Conservation (phyloP, 2,888 invertebrate genomes). For the Colostygia pectinataria region DNA sequence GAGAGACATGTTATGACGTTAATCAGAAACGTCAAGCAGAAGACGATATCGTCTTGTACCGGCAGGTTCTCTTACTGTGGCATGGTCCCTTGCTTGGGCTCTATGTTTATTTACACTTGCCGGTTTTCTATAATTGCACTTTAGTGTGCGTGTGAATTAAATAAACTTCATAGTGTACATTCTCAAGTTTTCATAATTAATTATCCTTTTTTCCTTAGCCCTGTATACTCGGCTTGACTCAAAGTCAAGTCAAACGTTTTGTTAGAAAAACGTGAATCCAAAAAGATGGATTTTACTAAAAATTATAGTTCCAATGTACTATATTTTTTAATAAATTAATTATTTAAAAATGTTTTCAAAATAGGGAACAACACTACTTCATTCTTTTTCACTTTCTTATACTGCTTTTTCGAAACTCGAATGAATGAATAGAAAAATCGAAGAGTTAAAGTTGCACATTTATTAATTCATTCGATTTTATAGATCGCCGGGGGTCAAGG, state of each 20-base stretch:
- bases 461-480: no score
- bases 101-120: constrained; percentile 58
- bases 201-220: background rate
- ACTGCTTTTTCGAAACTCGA: no score
- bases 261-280: background rate
- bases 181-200: constrained; percentile 38
- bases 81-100: constrained; percentile 40
- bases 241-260: no score
- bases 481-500: no score
- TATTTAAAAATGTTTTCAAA: no score
- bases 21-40: constrained; percentile 38
- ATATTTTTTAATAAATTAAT: no score
- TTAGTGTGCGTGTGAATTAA: constrained; percentile 70
- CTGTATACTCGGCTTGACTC: background rate
- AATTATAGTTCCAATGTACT: no score
- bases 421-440: no score
- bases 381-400: no score
- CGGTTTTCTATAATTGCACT: constrained; percentile 64
- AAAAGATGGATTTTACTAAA: no score
- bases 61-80: constrained; percentile 38
- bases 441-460: no score
- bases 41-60: constrained; percentile 39
- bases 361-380: no score
- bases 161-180: constrained; percentile 77
- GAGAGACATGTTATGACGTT: constrained; percentile 42